Conservation (phyloP, 2,113 vertebrate species). For the Heterochromis multidens region DNA sequence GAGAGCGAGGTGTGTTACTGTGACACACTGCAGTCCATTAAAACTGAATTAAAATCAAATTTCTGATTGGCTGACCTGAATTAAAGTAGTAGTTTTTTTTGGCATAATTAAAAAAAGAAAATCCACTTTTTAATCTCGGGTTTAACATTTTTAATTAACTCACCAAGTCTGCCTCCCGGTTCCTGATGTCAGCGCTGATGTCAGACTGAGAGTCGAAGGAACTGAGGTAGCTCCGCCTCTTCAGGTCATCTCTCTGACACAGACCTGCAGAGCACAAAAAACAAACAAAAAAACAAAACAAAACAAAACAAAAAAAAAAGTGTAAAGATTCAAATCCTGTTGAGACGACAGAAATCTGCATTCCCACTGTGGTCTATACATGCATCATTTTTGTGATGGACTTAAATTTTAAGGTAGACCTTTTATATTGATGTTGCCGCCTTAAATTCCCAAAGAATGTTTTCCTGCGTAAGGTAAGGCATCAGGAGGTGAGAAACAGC, state of each 20-base stretch:
- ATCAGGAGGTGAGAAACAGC: not conserved
- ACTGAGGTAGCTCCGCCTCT: constrained; percentile 57
- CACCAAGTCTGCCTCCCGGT: constrained; percentile 41
- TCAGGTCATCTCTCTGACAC: constrained; percentile 1
- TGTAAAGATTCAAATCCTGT: not conserved
- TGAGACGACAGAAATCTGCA: not conserved
- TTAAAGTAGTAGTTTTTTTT: too few species aligned
- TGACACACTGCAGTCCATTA: too few species aligned
- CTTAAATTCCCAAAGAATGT: not conserved
- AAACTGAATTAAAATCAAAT: too few species aligned
- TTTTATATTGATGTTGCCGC: not conserved
- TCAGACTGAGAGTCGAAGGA: constrained; percentile 45
- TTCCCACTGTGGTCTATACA: not conserved
- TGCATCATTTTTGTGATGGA: too few species aligned
- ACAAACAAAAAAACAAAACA: too few species aligned
- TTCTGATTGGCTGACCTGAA: too few species aligned
- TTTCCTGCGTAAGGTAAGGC: not conserved
- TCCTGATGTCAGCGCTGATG: constrained; percentile 14
- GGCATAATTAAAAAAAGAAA: too few species aligned
- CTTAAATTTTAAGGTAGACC: too few species aligned
- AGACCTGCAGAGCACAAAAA: not conserved
- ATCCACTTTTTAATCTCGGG: too few species aligned
- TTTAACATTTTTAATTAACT: too few species aligned
- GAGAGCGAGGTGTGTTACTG: too few species aligned
- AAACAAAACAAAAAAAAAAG: not conserved